Evolutionary conservation across 2,113 vertebrate genomes (phyloP), one percentile per base, ranked within the genome.

Genomic region (Calidris pugnax): DNA sequence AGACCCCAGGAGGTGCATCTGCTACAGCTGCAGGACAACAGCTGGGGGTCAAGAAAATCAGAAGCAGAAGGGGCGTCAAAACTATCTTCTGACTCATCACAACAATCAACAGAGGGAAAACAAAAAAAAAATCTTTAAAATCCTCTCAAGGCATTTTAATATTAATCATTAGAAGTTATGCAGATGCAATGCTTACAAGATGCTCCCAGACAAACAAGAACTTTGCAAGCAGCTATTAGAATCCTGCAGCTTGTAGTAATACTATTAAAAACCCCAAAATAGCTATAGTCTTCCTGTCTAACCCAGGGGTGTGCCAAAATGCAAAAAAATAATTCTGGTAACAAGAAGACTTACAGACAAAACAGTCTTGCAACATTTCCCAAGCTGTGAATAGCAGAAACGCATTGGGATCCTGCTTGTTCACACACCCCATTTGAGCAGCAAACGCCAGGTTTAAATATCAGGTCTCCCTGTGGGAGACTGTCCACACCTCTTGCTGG

Each of bases 21-120:
- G 22, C 78, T 78, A 41, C 73, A 87, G 86, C 89, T 84, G 56
- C 68, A 72, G 56, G 68, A 75, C 79, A 85, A 41, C 75, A 85
- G 90, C 85, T 87, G 66, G n/a, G 50, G 57, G 69, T 80, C 92
- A 91, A 37, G 51, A 89, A 86, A 90, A 81, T 76, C 74, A 55
- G 73, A 92, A 69, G 62, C 43, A 66, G 56, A 92, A 92, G 57
- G 64, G 22, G 35, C 73, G 85, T 37, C 53, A 48, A 47, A 96
- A 85, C 73, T 95, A 51, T 87, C 85, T 92, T 90, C 87, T 92
- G 66, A 90, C 35, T 91, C 80, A 89, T 76, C 73, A 84, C 37
- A 93, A 72, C 93, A 89, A 64, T 13, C 17, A 89, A 57, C 7
- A 51, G 21, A 50, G 43, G 7, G 33, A 6, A 14, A 60, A 60